These are phyloP conservation scores for Drosophila ercepeae DNA, from an alignment of 1,140 invertebrate genomes.

Conservation along the genomic window DNA sequence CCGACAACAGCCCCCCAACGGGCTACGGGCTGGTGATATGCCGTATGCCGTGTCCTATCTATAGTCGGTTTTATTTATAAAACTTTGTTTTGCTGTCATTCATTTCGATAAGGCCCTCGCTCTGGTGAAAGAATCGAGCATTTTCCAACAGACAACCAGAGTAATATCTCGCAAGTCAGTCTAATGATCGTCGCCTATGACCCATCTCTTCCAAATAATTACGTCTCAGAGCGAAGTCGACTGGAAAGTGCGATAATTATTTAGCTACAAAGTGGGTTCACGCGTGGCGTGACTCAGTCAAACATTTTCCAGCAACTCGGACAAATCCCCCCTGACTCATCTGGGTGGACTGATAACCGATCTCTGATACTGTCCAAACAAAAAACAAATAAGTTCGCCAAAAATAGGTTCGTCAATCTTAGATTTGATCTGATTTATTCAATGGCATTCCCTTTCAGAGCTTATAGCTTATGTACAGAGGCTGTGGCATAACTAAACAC, in stretches of 20 bases:
- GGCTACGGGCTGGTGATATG: constrained; percentile 56
- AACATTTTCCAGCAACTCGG: constrained; percentile 28
- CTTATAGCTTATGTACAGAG: constrained; percentile 68
- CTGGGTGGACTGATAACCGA: constrained; percentile 23
- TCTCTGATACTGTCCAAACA: not conserved
- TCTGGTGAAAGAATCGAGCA: constrained; percentile 12
- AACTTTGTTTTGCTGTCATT: constrained; percentile 33
- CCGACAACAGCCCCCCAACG: not conserved
- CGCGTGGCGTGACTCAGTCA: constrained; percentile 22
- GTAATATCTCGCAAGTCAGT: not conserved
- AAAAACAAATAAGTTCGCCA: constrained; percentile 22
- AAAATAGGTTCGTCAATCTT: constrained; percentile 15
- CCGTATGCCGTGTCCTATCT: constrained; percentile 59
- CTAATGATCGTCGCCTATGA: constrained; percentile 18
- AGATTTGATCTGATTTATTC: constrained; percentile 66
- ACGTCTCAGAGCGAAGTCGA: not conserved
- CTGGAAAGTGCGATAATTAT: constrained; percentile 20
- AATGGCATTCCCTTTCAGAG: constrained; percentile 59
- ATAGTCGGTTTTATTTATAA: constrained; percentile 35
- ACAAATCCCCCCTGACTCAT: constrained; percentile 22
- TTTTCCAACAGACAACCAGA: constrained; percentile 16
- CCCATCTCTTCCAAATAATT: constrained; percentile 17
- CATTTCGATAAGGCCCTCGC: constrained; percentile 21
- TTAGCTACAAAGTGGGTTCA: constrained; percentile 10
- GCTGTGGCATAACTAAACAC: constrained; percentile 29